phyloP scores from a whole-genome alignment of 2,888 invertebrate species.

The Agrochola litura region DNA sequence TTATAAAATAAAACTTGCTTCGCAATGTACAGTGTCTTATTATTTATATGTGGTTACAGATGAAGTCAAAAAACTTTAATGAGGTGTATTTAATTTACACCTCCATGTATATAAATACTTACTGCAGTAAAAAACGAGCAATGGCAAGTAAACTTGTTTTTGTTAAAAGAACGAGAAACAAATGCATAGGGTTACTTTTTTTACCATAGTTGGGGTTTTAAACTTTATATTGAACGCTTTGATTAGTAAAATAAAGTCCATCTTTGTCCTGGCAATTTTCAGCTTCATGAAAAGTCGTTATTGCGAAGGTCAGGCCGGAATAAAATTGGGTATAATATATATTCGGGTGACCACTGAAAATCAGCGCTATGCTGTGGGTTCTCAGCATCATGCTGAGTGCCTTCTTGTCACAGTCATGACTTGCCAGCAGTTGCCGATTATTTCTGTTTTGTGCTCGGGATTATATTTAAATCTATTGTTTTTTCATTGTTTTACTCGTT shows the following conservation, averaged over 20 bases:
- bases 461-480: no score
- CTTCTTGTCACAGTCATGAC: no score
- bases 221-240: background rate
- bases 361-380: no score
- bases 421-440: no score
- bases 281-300: background rate
- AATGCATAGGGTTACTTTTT: background rate
- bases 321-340: background rate
- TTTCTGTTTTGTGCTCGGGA: no score
- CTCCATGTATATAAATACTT: background rate
- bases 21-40: background rate
- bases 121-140: background rate
- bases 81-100: constrained; percentile 8
- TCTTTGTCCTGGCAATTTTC: background rate
- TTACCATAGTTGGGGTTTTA: background rate
- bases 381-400: no score
- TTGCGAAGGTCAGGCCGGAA: background rate
- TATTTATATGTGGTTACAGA: background rate
- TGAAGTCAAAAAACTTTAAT: background rate
- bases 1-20: background rate
- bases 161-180: background rate
- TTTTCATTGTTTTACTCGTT: no score
- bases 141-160: background rate
- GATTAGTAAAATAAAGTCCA: background rate
- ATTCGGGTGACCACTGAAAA: no score